These are phyloP conservation scores for Sebastolobus altivelis DNA, from an alignment of 2,797 vertebrate species.

Conservation along the genomic window DNA sequence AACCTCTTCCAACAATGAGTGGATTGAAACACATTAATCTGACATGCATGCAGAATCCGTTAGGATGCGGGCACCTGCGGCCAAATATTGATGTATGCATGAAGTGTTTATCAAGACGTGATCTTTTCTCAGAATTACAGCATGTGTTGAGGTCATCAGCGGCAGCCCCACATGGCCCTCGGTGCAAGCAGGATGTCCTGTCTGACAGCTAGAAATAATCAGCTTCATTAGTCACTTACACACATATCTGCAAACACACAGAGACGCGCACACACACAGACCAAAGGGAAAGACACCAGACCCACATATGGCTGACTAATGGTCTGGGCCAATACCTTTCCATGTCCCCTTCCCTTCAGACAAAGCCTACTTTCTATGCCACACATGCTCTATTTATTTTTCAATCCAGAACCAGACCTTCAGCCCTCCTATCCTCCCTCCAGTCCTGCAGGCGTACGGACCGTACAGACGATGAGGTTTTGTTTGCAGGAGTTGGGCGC, in stretches of 20 bases:
- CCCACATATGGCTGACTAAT: slow-evolving; percentile 9
- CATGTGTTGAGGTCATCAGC: slow-evolving; percentile 76
- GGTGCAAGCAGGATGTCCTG: slow-evolving; percentile 69
- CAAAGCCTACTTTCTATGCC: slow-evolving; percentile 44
- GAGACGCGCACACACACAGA: neutral
- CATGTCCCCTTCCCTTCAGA: slow-evolving; percentile 17
- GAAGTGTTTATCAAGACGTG: slow-evolving; percentile 66
- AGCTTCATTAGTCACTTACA: slow-evolving; percentile 70
- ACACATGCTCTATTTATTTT: slow-evolving; percentile 51
- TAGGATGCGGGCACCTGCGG: slow-evolving; percentile 48
- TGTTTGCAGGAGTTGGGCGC: neutral
- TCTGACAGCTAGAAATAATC: slow-evolving; percentile 81
- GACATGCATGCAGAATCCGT: slow-evolving; percentile 46
- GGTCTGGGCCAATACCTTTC: slow-evolving; percentile 10
- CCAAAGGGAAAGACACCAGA: slow-evolving; percentile 19
- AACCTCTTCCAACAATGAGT: slow-evolving; percentile 11
- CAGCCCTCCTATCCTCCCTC: neutral
- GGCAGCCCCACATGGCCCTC: slow-evolving; percentile 45
- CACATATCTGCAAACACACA: slow-evolving; percentile 18
- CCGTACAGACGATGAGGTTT: neutral
- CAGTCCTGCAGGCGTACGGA: neutral
- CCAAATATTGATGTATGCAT: slow-evolving; percentile 49
- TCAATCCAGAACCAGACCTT: slow-evolving; percentile 23
- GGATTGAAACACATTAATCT: slow-evolving; percentile 26
- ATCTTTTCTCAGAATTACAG: slow-evolving; percentile 54